These are phyloP conservation scores for Sylvia borin DNA, from an alignment of 2,797 vertebrate species.

Conservation along the genomic window DNA sequence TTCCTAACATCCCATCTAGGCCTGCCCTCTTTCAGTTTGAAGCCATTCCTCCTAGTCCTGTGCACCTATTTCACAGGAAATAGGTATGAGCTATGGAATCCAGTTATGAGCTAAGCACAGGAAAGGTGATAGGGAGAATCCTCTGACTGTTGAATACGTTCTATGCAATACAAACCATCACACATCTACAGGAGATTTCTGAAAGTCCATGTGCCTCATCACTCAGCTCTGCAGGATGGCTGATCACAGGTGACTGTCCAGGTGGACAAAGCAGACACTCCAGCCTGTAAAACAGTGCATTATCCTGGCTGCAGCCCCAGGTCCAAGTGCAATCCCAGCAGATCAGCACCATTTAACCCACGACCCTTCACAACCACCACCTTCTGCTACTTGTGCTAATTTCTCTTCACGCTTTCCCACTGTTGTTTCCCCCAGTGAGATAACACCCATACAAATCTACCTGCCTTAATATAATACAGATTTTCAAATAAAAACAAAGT, in stretches of 20 bases:
- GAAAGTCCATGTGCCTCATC: neutral
- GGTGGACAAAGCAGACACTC: neutral
- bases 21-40: neutral
- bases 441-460: neutral
- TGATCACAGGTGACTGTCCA: neutral
- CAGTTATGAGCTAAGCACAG: neutral
- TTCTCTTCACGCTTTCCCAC: neutral
- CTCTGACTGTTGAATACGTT: neutral
- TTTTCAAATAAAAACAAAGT: neutral
- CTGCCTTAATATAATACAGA: rapidly evolving
- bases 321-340: neutral
- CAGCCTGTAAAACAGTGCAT: neutral
- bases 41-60: neutral
- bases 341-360: neutral
- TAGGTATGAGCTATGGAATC: too few species aligned
- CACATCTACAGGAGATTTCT: neutral
- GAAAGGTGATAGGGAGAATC: neutral
- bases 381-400: neutral
- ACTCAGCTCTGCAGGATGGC: neutral
- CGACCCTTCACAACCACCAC: neutral
- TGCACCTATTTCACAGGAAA: neutral
- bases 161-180: neutral
- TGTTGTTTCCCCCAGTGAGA: neutral
- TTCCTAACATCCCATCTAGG: neutral
- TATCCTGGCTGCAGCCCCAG: neutral